A percentile compares a stretch with the other conserved stretches of the same genome.
phyloP scores from a whole-genome alignment of 2,888 invertebrate species.

The Hedychridium roseum region DNA sequence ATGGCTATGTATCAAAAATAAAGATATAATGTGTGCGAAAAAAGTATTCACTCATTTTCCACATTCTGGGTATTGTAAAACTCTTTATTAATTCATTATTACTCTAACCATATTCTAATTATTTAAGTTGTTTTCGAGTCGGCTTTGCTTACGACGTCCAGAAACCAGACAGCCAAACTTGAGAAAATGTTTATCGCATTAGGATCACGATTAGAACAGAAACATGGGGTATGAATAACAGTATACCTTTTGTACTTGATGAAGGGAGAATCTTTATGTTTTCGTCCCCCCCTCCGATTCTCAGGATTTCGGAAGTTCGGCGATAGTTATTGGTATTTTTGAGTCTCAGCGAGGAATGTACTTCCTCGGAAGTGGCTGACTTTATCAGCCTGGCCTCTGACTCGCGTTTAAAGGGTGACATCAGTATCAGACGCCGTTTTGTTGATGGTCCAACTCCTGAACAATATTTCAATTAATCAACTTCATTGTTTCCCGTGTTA shows the following conservation, averaged over 20 bases:
- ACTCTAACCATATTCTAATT: not conserved
- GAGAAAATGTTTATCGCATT: not conserved
- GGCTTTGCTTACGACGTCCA: constrained; percentile 32
- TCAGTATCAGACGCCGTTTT: constrained; percentile 46
- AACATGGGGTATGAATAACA: not conserved
- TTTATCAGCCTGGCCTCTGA: constrained; percentile 39
- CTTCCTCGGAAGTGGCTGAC: constrained; percentile 28
- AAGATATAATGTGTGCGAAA: not conserved
- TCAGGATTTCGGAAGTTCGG: constrained; percentile 32
- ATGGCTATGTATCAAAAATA: too few relatives aligned
- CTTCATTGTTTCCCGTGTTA: too few relatives aligned
- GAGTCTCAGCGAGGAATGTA: constrained; percentile 26
- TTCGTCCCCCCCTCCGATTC: constrained; percentile 47
- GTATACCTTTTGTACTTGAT: constrained; percentile 39
- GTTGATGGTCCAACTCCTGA: constrained; percentile 36
- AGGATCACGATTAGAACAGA: not conserved
- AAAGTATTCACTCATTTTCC: not conserved
- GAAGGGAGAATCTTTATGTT: constrained; percentile 40
- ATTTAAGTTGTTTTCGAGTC: not conserved
- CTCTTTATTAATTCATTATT: constrained; percentile 22
- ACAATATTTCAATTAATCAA: too few relatives aligned
- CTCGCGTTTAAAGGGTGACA: constrained; percentile 45
- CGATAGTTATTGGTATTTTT: constrained; percentile 28
- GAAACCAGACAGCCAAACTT: constrained; percentile 46
- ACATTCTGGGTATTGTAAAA: too few relatives aligned